Evolutionary conservation across 64 coral and sea anemone genomes (phyloP).

Genomic region (Dendronephthya gigantea): DNA sequence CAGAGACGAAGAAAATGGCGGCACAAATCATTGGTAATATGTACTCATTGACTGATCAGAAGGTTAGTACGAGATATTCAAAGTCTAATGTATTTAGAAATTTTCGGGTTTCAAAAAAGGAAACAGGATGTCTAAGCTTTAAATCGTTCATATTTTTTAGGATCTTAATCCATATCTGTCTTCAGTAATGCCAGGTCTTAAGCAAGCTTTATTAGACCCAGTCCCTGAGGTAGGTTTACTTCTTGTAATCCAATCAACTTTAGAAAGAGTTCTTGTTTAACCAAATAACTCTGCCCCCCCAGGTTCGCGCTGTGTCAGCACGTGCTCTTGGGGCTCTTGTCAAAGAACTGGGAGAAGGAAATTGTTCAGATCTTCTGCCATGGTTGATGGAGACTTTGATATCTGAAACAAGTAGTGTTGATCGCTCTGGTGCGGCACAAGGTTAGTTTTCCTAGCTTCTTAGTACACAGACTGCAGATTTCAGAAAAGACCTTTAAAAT

Average conservation of each 20-base stretch:
- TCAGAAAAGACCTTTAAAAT: too few relatives aligned
- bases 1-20: constrained; percentile 96
- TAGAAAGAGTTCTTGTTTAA: background rate
- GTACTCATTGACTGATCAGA: constrained; percentile 90
- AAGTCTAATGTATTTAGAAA: too few relatives aligned
- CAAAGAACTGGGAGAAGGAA: constrained; percentile 90
- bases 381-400: constrained; percentile 86
- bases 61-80: constrained; percentile 37
- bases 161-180: constrained; percentile 78
- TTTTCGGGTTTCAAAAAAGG: too few relatives aligned
- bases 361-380: constrained; percentile 73
- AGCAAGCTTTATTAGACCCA: constrained; percentile 85
- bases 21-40: constrained; percentile 94
- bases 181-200: constrained; percentile 80
- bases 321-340: constrained; percentile 93
- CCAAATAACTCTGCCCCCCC: background rate
- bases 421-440: constrained; percentile 86
- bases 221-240: constrained; percentile 75
- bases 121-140: background rate
- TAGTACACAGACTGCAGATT: too few relatives aligned
- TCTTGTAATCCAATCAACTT: too few relatives aligned
- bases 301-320: constrained; percentile 79
- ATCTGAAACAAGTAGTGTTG: constrained; percentile 74
- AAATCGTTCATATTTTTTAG: constrained; percentile 17
- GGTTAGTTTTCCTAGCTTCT: too few relatives aligned